Base-by-base conservation (phyloP, 1,140 invertebrate genomes). In the Halictus rubicundus region DNA sequence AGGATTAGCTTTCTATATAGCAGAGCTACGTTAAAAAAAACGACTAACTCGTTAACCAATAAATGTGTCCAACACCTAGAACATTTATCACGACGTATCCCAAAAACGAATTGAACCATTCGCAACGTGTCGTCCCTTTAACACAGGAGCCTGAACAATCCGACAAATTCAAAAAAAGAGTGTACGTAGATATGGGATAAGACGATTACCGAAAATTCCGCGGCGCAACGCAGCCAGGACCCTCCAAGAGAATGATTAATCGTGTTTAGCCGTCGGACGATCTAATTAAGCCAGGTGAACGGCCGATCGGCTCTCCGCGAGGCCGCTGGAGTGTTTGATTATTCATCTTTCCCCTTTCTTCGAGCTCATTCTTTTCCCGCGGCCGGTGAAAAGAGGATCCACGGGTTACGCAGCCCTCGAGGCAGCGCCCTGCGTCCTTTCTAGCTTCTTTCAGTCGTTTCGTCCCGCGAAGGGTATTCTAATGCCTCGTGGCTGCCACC, bases 391-490 rank as follows among this genome's bases (percentile, higher is more conserved):
- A 87, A 80, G 80, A 80, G 84, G 81, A 79, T 80, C 81, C 82
- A 85, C 70, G 81, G 42, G 83, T 81, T 68, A 74, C 75, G 81
- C 83, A 88, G 87, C 84, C 84, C 87, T 83, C 66, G 71, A 73
- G 86, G 87, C 82, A 86, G 86, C 79, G 75, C 79, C 80, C 70
- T 84, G 14, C 49, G 49, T 57, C 23, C 70, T 52, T 76, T 66
- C 81, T 79, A 77, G 83, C 87, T 87, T 86, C 89, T 89, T 89
- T 88, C 87, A 85, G 78, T 87, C 77, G 69, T 86, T 76, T 61
- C 80, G 68, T 71, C 74, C 65, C 64, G 63, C 63, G 63, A 71
- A 85, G 81, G 84, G 84, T 87, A 91, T 90, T 90, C 83, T 82
- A 90, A 85, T 90, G 89, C 87, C 88, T 83, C 66, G 71, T 84